These are phyloP conservation scores for Periplaneta americana DNA, from an alignment of 1,140 invertebrate species.

Conservation along the genomic window DNA sequence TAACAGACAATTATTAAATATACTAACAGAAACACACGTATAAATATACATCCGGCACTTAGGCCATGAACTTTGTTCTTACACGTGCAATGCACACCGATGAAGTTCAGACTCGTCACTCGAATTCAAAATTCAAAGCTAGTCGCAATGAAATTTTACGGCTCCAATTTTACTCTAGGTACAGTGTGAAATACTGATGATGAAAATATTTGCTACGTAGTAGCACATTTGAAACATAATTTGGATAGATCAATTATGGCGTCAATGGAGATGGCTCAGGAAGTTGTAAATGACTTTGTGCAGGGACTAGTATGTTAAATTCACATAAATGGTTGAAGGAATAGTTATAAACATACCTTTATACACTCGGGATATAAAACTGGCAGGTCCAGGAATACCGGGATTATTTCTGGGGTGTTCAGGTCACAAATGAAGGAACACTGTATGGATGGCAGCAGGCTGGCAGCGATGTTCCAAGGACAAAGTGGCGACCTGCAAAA, in stretches of 20 bases:
- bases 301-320: not conserved
- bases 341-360: slow-evolving; percentile 18
- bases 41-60: not conserved
- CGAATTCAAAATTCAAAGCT: not conserved
- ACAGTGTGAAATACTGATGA: not conserved
- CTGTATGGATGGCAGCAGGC: slow-evolving; percentile 10
- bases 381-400: slow-evolving; percentile 20
- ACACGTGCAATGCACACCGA: not conserved
- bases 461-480: slow-evolving; percentile 16
- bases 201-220: not conserved
- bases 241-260: not conserved
- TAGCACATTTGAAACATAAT: not conserved
- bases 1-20: not conserved
- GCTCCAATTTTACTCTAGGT: too few species aligned
- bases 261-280: not conserved
- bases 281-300: not conserved
- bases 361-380: slow-evolving; percentile 16
- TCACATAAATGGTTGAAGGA: slow-evolving; percentile 5
- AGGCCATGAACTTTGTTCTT: not conserved
- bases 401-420: slow-evolving; percentile 18
- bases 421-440: slow-evolving; percentile 19
- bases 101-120: not conserved
- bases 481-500: not conserved
- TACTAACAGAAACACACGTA: not conserved
- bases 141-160: not conserved